These are phyloP conservation scores for Syndactyla subalaris DNA, from an alignment of 2,797 vertebrate genomes.

Conservation along the genomic window DNA sequence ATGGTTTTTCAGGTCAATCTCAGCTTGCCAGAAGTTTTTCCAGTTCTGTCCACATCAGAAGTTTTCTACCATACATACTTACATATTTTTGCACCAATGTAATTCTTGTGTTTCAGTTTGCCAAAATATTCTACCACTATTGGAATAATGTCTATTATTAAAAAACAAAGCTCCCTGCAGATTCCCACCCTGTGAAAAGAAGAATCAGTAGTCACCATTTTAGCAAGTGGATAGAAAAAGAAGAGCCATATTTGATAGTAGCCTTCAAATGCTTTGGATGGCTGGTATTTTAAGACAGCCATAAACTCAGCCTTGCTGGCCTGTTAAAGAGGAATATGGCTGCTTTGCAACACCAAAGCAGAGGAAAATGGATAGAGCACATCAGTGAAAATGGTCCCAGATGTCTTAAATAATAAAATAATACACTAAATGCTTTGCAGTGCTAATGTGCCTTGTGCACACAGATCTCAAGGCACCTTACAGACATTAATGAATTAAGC, in stretches of 20 bases:
- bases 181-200: neutral
- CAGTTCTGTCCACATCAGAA: neutral
- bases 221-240: neutral
- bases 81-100: neutral
- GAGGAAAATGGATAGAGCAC: conserved; percentile 58
- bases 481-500: conserved; percentile 71
- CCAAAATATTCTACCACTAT: neutral
- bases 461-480: conserved; percentile 63
- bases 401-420: conserved; percentile 74
- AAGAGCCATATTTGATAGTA: neutral
- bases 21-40: neutral
- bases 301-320: conserved; percentile 38
- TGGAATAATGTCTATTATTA: neutral
- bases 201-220: neutral
- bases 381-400: conserved; percentile 67
- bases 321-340: conserved; percentile 36
- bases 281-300: conserved; percentile 22
- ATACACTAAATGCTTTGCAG: conserved; percentile 68
- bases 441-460: conserved; percentile 61
- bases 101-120: neutral
- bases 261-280: neutral
- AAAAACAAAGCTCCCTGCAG: neutral
- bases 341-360: conserved; percentile 61
- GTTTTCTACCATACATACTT: neutral
- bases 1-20: neutral